Evolutionary conservation across 2,797 vertebrate genomes (phyloP).

Genomic region (Gadopsis marmoratus): DNA sequence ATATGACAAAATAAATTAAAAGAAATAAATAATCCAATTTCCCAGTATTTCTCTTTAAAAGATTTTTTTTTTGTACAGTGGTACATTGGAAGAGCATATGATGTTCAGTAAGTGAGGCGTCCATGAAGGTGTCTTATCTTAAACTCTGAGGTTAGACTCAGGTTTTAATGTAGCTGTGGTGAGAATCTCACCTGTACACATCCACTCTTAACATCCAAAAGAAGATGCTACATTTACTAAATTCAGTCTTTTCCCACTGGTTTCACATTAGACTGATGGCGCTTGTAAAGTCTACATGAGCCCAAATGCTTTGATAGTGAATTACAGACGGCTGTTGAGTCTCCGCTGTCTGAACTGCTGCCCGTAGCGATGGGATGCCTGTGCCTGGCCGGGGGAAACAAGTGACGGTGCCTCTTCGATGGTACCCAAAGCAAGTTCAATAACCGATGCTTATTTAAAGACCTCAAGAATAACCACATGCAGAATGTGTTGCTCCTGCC

Average conservation of each 20-base stretch:
- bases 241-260: constrained; percentile 24
- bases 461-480: constrained; percentile 19
- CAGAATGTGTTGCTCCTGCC: constrained; percentile 36
- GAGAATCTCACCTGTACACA: constrained; percentile 53
- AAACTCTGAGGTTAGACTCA: constrained; percentile 67
- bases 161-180: constrained; percentile 65
- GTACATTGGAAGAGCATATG: constrained; percentile 84
- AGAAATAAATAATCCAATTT: constrained; percentile 95
- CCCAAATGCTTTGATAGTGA: constrained; percentile 31
- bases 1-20: constrained; percentile 99
- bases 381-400: constrained; percentile 14
- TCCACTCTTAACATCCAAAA: constrained; percentile 47
- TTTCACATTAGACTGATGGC: constrained; percentile 33
- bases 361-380: constrained; percentile 3
- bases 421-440: constrained; percentile 17
- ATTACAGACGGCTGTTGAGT: constrained; percentile 23
- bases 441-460: constrained; percentile 29
- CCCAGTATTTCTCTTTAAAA: constrained; percentile 83
- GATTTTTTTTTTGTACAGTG: constrained; percentile 80
- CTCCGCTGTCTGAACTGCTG: constrained; percentile 23
- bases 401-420: neutral
- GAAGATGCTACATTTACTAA: constrained; percentile 32
- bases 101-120: constrained; percentile 78
- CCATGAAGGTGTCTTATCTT: constrained; percentile 71
- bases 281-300: constrained; percentile 10